Percentiles rank a stretch among this genome's conserved stretches.
phyloP scores from a whole-genome alignment of 2,113 vertebrate genomes.

The Dascyllus trimaculatus region DNA sequence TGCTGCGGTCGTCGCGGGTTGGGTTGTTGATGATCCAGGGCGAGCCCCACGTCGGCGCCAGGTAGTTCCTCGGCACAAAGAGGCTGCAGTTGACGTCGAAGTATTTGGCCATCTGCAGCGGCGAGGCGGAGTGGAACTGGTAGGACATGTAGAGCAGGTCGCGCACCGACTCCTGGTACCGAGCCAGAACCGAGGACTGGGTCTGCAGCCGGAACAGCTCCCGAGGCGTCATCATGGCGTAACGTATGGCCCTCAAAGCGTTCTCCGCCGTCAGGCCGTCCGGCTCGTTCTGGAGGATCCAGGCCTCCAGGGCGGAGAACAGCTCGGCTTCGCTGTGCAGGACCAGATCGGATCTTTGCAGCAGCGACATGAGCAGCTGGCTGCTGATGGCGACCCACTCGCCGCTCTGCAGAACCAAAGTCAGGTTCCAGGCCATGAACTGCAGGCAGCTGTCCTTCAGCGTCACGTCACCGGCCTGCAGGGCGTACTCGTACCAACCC shows the following conservation, averaged over 20 bases:
- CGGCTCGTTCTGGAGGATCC: constrained; percentile 88
- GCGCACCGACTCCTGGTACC: constrained; percentile 87
- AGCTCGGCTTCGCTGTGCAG: constrained; percentile 94
- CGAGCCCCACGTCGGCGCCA: constrained; percentile 90
- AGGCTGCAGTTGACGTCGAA: constrained; percentile 96
- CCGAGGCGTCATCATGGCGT: constrained; percentile 93
- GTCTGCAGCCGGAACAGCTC: constrained; percentile 94
- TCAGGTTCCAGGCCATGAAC: constrained; percentile 95
- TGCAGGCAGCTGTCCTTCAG: constrained; percentile 92
- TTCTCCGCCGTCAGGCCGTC: constrained; percentile 85
- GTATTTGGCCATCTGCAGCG: constrained; percentile 93
- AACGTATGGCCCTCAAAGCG: constrained; percentile 90
- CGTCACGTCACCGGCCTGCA: constrained; percentile 81
- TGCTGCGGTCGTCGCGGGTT: constrained; percentile 93
- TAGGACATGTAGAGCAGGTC: constrained; percentile 95
- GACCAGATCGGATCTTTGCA: constrained; percentile 93
- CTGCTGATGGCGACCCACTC: constrained; percentile 91
- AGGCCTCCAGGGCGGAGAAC: constrained; percentile 90
- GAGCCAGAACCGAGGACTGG: constrained; percentile 87
- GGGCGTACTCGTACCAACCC: constrained; percentile 94
- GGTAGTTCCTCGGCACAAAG: constrained; percentile 96
- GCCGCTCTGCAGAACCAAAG: constrained; percentile 86
- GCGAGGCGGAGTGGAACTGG: constrained; percentile 95
- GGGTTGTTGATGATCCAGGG: constrained; percentile 94
- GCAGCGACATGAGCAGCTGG: constrained; percentile 89